phyloP scores from a whole-genome alignment of 1,140 invertebrate species.

The Aricia agestis region DNA sequence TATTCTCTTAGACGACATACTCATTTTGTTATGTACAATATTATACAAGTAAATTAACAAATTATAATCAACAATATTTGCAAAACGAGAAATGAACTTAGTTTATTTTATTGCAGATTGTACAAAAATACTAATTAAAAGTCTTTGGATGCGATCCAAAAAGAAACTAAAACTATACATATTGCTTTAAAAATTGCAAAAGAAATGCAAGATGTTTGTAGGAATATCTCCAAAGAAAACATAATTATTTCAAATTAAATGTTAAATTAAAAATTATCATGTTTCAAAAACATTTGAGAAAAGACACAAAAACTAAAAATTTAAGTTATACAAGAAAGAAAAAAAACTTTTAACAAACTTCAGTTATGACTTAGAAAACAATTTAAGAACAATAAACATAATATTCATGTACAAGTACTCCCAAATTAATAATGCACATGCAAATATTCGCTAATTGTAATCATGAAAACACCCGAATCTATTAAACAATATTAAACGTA shows the following conservation, averaged over 20 bases:
- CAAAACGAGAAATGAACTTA: conserved; percentile 4
- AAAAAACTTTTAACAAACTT: too few relatives aligned
- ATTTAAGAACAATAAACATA: neutral
- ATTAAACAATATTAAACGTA: too few relatives aligned
- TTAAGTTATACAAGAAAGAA: too few relatives aligned
- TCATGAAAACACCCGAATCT: too few relatives aligned
- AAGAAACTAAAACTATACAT: neutral
- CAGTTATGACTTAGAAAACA: too few relatives aligned
- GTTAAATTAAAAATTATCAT: too few relatives aligned
- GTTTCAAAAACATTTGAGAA: too few relatives aligned
- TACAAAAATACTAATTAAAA: conserved; percentile 4
- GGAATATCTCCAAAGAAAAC: too few relatives aligned
- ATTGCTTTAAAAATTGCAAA: neutral
- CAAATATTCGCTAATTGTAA: too few relatives aligned
- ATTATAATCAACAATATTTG: conserved; percentile 12
- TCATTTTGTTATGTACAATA: conserved; percentile 9
- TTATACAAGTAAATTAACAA: conserved; percentile 11
- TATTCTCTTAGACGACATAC: neutral
- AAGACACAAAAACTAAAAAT: too few relatives aligned
- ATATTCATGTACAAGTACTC: neutral
- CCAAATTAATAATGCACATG: too few relatives aligned
- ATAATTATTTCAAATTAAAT: too few relatives aligned
- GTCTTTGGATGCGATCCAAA: conserved; percentile 8
- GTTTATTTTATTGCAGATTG: neutral
- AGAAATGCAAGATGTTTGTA: neutral